Percentiles rank a stretch among this genome's conserved stretches.
phyloP scores from a whole-genome alignment of 2,113 vertebrate genomes.

The Hiodon tergisus region DNA sequence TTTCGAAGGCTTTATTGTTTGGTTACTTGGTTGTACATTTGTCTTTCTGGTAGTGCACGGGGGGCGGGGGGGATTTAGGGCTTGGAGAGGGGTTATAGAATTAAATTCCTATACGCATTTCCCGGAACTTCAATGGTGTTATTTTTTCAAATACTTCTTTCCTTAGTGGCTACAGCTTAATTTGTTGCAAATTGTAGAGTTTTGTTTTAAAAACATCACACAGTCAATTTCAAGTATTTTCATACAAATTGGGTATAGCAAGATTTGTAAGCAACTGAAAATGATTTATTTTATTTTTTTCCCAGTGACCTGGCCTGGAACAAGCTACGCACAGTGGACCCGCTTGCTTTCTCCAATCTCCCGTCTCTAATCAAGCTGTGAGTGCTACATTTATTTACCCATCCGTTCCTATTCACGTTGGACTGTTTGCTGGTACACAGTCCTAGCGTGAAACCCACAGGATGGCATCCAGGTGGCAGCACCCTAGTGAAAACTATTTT shows the following conservation, averaged over 20 bases:
- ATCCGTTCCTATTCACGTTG: conserved; percentile 4
- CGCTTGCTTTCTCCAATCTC: conserved; percentile 76
- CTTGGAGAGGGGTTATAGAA: too few relatives aligned
- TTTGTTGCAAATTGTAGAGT: too few relatives aligned
- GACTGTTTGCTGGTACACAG: not conserved
- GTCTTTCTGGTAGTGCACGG: not conserved
- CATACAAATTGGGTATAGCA: too few relatives aligned
- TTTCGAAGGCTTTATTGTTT: not conserved
- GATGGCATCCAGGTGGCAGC: conserved; percentile 2
- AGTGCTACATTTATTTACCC: conserved; percentile 53
- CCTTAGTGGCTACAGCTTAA: too few relatives aligned
- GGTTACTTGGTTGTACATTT: not conserved
- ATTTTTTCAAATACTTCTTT: too few relatives aligned
- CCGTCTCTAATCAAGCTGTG: conserved; percentile 85
- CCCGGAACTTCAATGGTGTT: too few relatives aligned
- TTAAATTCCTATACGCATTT: too few relatives aligned
- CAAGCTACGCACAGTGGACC: conserved; percentile 70
- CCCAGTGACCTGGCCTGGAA: conserved; percentile 87
- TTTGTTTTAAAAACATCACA: too few relatives aligned
- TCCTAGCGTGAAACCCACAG: not conserved
- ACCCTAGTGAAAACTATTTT: not conserved
- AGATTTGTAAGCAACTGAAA: not conserved
- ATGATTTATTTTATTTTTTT: not conserved
- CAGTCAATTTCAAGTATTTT: too few relatives aligned
- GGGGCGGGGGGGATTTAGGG: too few relatives aligned